phyloP scores from a whole-genome alignment of 2,797 vertebrate species.

The Rallus crepitans region DNA sequence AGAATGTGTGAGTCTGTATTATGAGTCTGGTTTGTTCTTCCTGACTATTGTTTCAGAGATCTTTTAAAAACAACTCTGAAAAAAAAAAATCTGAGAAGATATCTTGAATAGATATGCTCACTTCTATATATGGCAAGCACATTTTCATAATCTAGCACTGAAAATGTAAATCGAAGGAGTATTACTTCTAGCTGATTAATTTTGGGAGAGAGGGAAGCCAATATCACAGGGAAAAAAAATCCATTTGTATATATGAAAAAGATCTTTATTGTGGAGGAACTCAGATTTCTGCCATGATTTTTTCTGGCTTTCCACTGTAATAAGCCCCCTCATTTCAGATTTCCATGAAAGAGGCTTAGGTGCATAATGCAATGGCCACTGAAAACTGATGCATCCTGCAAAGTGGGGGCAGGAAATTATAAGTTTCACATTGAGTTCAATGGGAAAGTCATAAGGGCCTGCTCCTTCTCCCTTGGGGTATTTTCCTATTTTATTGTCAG shows the following conservation, averaged over 20 bases:
- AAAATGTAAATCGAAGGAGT: background rate
- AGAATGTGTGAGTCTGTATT: background rate
- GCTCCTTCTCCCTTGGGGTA: constrained; percentile 48
- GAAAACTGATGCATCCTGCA: constrained; percentile 13
- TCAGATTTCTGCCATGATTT: constrained; percentile 10
- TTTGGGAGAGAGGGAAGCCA: background rate
- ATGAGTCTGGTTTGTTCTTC: background rate
- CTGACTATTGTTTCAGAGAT: background rate
- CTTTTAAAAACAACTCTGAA: background rate
- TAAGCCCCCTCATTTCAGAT: background rate
- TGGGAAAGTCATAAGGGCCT: constrained; percentile 49
- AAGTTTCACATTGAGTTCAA: constrained; percentile 57
- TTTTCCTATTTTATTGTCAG: constrained; percentile 67
- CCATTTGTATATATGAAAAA: background rate
- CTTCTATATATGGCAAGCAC: background rate
- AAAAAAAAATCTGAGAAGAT: background rate
- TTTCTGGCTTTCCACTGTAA: background rate
- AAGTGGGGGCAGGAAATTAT: constrained; percentile 46
- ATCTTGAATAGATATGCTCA: background rate
- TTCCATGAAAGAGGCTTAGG: constrained; percentile 21
- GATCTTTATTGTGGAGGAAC: background rate
- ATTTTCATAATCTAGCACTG: background rate
- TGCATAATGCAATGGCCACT: background rate
- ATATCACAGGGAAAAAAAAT: background rate
- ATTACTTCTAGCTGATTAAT: constrained; percentile 15